Base-by-base conservation (phyloP, 2,888 invertebrate genomes). In the Melitaea athalia region DNA sequence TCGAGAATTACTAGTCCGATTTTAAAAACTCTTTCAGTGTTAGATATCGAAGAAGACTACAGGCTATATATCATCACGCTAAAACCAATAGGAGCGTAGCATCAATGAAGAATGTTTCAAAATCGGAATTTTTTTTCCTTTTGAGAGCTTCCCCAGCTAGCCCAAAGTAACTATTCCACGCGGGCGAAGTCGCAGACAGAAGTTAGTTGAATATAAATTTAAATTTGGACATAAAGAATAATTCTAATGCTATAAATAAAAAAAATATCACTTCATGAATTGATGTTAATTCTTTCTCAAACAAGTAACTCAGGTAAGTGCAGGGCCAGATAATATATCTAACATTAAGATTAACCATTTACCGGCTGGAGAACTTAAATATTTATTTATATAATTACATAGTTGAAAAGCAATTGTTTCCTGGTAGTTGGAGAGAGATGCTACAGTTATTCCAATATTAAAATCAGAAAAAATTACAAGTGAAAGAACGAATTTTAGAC, bases 401-500 rank as follows among this genome's bases (percentile, higher is more conserved):
- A 33, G 49, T 47, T 65, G 59, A 4, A 10, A 65, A 63, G 63
- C 69, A n/a, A n/a, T n/a, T n/a, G n/a, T 75, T 73, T 53, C 73
- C 75, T 12, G 67, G 67, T 52, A 43, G 42, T 6, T 75, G 73
- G 75, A 64, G 45, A 61, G 67, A 72, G 59, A n/a, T n/a, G 73
- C 75, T n/a, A 11, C 71, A 31, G 71, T 75, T 1, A 43, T 73
- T 8, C 75, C 75, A 43, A 72, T 75, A 47, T 52, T 69, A 59
- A 75, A 73, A 68, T 72, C 71, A 33, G 70, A 69, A 10, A 73
- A 71, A 65, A 47, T 64, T 11, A 47, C 68, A 5, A 67, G 31
- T 15, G 55, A 17, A n/a, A 15, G 33, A 53, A 33, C 64, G 12
- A 75, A 61, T 53, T 73, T 68, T 65, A 71, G 73, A 55, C 72